Percentiles rank a stretch among this genome's conserved stretches.
phyloP scores from a whole-genome alignment of 2,797 vertebrate species.

The Xyrichtys novacula region DNA sequence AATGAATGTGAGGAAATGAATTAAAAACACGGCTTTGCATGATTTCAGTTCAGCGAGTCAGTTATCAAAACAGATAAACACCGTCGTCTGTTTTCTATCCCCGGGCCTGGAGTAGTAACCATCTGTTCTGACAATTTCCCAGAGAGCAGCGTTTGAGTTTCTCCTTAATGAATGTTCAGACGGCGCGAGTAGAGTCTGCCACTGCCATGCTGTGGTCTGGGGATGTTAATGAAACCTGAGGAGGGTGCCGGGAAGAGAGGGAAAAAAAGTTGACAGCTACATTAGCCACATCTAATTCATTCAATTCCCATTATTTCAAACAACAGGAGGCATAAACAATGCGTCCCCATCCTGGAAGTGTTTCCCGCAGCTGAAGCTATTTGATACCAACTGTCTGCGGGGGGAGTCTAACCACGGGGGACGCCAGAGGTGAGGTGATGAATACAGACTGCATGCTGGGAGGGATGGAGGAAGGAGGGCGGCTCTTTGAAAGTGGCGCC shows the following conservation, averaged over 20 bases:
- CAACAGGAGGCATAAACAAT: conserved; percentile 39
- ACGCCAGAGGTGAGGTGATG: conserved; percentile 21
- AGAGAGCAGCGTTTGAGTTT: conserved; percentile 42
- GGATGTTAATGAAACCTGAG: conserved; percentile 58
- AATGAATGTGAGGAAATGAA: conserved; percentile 6
- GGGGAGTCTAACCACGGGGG: not conserved
- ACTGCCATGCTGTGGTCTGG: conserved; percentile 35
- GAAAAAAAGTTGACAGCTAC: conserved; percentile 34
- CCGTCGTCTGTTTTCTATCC: conserved; percentile 37
- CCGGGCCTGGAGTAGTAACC: conserved; percentile 32
- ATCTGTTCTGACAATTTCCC: conserved; percentile 58
- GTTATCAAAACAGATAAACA: conserved; percentile 59
- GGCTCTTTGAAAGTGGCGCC: conserved; percentile 21
- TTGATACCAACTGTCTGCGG: conserved; percentile 23
- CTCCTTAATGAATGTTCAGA: conserved; percentile 62
- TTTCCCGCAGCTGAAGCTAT: conserved; percentile 33
- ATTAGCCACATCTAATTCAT: conserved; percentile 47
- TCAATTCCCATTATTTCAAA: conserved; percentile 50
- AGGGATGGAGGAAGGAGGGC: conserved; percentile 2
- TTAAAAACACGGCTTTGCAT: conserved; percentile 4
- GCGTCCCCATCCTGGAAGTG: conserved; percentile 4
- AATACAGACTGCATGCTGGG: conserved; percentile 11
- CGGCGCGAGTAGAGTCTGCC: conserved; percentile 29
- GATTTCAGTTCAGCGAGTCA: conserved; percentile 48
- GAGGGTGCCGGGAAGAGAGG: conserved; percentile 4